These are phyloP conservation scores for Sebastes itinus DNA, from an alignment of 2,797 vertebrate genomes.

Conservation along the genomic window DNA sequence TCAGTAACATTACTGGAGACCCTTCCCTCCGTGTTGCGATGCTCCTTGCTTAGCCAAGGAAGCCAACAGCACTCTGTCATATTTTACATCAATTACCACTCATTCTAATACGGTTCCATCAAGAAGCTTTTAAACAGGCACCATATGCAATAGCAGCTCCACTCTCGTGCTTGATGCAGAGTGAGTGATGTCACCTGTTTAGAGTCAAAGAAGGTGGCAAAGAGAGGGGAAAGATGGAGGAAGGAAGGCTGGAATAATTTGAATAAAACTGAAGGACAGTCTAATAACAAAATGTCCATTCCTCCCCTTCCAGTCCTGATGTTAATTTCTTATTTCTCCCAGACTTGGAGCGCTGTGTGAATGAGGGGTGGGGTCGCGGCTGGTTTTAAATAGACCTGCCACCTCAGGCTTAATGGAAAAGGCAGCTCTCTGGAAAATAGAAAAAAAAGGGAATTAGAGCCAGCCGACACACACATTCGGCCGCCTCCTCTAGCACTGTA, in stretches of 20 bases:
- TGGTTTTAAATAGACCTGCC: slow-evolving; percentile 99
- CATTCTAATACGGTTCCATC: slow-evolving; percentile 96
- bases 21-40: slow-evolving; percentile 87
- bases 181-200: slow-evolving; percentile 94
- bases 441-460: slow-evolving; percentile 95
- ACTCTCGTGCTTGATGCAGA: slow-evolving; percentile 76
- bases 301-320: slow-evolving; percentile 84
- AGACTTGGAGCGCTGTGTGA: slow-evolving; percentile 81
- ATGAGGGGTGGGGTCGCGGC: slow-evolving; percentile 93
- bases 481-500: slow-evolving; percentile 94
- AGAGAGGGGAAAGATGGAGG: slow-evolving; percentile 49
- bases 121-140: slow-evolving; percentile 93
- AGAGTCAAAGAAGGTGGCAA: slow-evolving; percentile 60
- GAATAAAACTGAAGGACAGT: slow-evolving; percentile 94
- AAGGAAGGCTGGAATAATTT: slow-evolving; percentile 87
- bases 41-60: slow-evolving; percentile 92
- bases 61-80: slow-evolving; percentile 97
- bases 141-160: slow-evolving; percentile 90
- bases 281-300: slow-evolving; percentile 95
- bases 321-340: slow-evolving; percentile 98
- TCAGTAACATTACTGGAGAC: slow-evolving; percentile 92
- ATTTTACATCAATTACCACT: slow-evolving; percentile 99
- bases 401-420: slow-evolving; percentile 99
- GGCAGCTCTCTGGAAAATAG: slow-evolving; percentile 99
- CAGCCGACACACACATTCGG: slow-evolving; percentile 96